Evolutionary conservation across 1,140 invertebrate species (phyloP), one percentile per base, ranked within the genome.

Genomic region (Aphelinus atriplicis): DNA sequence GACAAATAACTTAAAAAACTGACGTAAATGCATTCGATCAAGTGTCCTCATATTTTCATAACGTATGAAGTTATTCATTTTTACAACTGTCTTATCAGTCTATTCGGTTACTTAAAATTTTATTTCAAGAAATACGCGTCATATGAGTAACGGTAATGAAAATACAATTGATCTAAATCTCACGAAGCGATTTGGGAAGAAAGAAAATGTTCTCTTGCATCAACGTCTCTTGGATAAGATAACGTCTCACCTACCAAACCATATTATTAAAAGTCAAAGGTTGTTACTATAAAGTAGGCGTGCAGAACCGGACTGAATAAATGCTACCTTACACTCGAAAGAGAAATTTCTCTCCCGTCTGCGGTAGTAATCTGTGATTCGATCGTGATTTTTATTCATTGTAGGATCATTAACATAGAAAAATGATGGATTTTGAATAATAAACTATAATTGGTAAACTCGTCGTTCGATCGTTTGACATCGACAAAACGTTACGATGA

Each of bases 351-450:
- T 47, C 58, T 48, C 72, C 45, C 51, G n/a, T 75, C 73, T 75
- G 73, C 56, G 57, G 43, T 71, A 75, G 65, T 65, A 75, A 71
- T 71, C 73, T 75, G 73, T 75, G 73, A 75, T 75, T 75, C 48
- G 67, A 75, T 60, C 68, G 73, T 75, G 62, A 75, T 75, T 75
- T 75, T 75, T 51, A 58, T 70, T 75, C 71, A 53, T 65, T 75
- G 51, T 71, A 71, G 63, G 50, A 55, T 50, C 7, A 53, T 58
- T 10, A 58, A 64, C 48, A 5, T 65, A 47, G 9, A 64, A 56
- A 53, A 9, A 53, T 53, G 26, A 6, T 10, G 43, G 48, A 62
- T 57, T 45, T 43, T 26, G 69, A 60, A 61, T 55, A 42, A 51
- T 60, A 60, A 61, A 61, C n/a, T 7, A 1, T 61, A 53, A 68